Percentiles rank a stretch among this genome's conserved stretches.
phyloP scores from a whole-genome alignment of 2,113 vertebrate species.

The Phodopus roborovskii region DNA sequence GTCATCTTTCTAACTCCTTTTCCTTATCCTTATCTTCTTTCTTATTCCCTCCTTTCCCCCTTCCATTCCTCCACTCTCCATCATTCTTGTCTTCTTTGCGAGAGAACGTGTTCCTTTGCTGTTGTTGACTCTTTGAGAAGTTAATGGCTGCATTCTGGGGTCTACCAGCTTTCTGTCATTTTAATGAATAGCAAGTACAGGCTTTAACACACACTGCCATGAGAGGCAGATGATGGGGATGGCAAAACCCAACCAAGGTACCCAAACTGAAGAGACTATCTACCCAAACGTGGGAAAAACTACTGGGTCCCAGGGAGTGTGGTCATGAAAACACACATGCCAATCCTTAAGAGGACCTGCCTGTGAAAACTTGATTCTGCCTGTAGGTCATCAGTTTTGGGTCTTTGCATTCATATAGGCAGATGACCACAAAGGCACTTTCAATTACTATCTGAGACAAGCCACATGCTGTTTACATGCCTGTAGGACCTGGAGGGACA shows the following conservation, averaged over 20 bases:
- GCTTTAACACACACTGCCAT: background rate
- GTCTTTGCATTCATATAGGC: background rate
- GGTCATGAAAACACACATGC: background rate
- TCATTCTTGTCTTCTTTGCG: background rate
- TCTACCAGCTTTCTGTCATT: background rate
- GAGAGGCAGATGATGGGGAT: background rate
- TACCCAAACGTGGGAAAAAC: background rate
- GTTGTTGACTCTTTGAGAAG: background rate
- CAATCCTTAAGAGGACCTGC: background rate
- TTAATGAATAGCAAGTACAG: background rate
- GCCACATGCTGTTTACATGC: background rate
- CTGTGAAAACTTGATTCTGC: background rate
- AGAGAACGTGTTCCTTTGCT: background rate
- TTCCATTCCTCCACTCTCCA: rapidly evolving
- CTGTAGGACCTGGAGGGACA: background rate
- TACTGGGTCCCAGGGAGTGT: background rate
- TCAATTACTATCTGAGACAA: conserved; percentile 46
- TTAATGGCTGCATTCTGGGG: background rate
- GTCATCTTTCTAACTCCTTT: background rate
- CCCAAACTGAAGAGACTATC: background rate
- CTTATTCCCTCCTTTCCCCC: too few relatives aligned
- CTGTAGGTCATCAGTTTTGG: conserved; percentile 1
- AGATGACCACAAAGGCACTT: conserved; percentile 64
- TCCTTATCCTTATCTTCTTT: too few relatives aligned
- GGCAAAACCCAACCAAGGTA: background rate